These are phyloP conservation scores for Chitala chitala DNA, from an alignment of 2,113 vertebrate species.

Conservation along the genomic window DNA sequence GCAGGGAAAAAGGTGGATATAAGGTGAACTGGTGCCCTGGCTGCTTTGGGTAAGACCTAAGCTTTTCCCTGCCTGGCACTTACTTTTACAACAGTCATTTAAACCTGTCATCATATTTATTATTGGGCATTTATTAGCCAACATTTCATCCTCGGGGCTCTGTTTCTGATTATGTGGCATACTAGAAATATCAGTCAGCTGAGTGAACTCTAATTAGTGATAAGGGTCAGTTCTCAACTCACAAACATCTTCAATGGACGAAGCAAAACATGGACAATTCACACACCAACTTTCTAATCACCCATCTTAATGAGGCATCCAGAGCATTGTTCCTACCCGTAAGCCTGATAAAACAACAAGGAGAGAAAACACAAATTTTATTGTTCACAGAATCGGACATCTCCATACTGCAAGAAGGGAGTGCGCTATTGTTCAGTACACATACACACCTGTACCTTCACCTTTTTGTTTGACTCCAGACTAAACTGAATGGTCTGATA, in stretches of 20 bases:
- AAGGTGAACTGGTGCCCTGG: neutral
- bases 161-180: no score
- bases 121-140: no score
- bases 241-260: neutral
- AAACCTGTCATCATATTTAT: no score
- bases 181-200: no score
- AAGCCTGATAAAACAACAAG: neutral
- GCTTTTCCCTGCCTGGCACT: neutral
- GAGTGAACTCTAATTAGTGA: no score
- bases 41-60: neutral
- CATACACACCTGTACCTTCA: neutral
- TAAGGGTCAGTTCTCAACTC: neutral
- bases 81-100: no score
- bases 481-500: neutral
- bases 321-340: neutral
- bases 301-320: constrained; percentile 7
- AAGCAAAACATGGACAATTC: constrained; percentile 14
- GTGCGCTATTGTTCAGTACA: neutral
- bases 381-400: neutral
- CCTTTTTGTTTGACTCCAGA: constrained; percentile 3
- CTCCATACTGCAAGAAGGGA: constrained; percentile 3
- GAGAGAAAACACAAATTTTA: neutral
- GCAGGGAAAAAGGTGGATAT: neutral
- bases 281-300: constrained; percentile 21
- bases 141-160: no score